Conservation (phyloP, 2,888 invertebrate species). For the Limnephilus lunatus region DNA sequence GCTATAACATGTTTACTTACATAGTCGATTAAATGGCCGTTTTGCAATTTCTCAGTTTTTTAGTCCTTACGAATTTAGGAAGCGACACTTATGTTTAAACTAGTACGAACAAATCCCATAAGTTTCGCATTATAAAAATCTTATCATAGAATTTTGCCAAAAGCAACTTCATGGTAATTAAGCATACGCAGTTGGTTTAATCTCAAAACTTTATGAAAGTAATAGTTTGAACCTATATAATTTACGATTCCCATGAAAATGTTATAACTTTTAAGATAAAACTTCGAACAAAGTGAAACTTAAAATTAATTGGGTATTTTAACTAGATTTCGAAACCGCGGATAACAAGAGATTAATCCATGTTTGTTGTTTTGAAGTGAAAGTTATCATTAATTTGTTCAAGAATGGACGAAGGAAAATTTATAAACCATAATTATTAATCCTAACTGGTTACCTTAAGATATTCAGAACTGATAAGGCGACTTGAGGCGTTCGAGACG, state of each 20-base stretch:
- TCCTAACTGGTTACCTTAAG: not conserved
- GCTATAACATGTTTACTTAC: too few relatives aligned
- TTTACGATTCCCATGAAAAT: not conserved
- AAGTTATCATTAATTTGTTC: not conserved
- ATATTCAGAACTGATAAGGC: too few relatives aligned
- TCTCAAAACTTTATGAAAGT: not conserved
- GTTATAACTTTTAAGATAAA: not conserved
- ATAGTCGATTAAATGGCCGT: not conserved
- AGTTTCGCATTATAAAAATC: not conserved
- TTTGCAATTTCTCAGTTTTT: not conserved
- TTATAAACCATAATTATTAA: not conserved
- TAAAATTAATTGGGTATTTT: not conserved
- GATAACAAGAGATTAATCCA: not conserved
- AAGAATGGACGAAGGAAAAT: not conserved
- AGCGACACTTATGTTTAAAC: not conserved
- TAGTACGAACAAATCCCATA: not conserved
- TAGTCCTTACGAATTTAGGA: not conserved
- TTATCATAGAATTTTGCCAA: not conserved
- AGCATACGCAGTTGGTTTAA: not conserved
- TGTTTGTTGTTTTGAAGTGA: not conserved
- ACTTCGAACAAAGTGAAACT: not conserved
- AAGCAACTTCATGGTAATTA: not conserved
- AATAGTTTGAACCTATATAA: not conserved
- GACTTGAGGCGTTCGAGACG: too few relatives aligned
- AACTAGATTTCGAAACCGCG: not conserved